Percentiles rank a stretch among this genome's conserved stretches.
Conservation (phyloP, 2,797 vertebrate species). For the Mus spretus region DNA sequence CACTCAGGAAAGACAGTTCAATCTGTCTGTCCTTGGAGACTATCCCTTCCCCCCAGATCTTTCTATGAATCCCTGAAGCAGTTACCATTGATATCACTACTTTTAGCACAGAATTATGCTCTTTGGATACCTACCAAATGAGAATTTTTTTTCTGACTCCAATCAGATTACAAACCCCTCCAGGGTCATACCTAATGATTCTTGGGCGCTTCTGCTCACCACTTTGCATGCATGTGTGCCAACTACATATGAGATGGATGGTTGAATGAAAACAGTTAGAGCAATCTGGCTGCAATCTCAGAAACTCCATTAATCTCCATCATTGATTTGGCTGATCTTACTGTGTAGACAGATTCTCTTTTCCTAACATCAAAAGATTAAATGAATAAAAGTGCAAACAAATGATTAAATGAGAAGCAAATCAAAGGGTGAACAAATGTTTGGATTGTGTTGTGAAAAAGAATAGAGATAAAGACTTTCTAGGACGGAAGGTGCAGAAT, state of each 20-base stretch:
- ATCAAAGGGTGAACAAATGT: conserved; percentile 48
- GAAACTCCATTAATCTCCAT: background rate
- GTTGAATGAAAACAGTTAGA: background rate
- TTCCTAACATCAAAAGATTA: conserved; percentile 42
- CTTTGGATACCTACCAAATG: background rate
- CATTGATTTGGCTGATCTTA: conserved; percentile 43
- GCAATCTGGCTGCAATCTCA: conserved; percentile 9
- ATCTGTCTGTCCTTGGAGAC: background rate
- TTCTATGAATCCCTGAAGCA: conserved; percentile 64
- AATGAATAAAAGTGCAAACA: conserved; percentile 57
- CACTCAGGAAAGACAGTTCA: background rate
- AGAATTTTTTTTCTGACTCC: conserved; percentile 11
- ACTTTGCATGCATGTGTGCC: background rate
- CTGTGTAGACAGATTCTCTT: background rate
- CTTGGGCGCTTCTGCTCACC: background rate
- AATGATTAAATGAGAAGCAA: conserved; percentile 23
- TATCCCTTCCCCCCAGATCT: background rate
- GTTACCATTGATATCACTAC: background rate
- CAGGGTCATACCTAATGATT: background rate
- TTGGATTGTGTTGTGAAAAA: conserved; percentile 23
- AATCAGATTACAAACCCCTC: background rate
- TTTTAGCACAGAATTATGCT: conserved; percentile 38
- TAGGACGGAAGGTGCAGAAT: background rate
- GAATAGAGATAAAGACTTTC: conserved; percentile 9
- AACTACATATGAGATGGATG: background rate